phyloP scores from a whole-genome alignment of 2,113 vertebrate species.

The Etheostoma cragini region DNA sequence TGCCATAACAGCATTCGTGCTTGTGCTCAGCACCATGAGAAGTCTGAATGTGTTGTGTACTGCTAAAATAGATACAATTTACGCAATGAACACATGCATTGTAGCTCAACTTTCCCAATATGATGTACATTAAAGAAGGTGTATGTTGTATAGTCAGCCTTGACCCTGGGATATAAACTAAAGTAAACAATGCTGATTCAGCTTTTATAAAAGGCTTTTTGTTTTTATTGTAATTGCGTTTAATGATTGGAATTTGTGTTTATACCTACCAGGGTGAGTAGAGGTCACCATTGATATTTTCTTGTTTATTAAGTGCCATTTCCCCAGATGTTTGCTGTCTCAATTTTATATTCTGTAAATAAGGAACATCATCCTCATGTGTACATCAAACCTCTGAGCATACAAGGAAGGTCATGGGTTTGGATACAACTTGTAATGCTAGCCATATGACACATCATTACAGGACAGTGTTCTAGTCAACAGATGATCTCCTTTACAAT shows the following conservation, averaged over 20 bases:
- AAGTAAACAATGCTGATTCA: neutral
- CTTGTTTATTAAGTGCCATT: constrained; percentile 1
- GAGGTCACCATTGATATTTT: neutral
- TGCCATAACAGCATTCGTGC: neutral
- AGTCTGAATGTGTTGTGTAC: neutral
- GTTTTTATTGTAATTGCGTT: neutral
- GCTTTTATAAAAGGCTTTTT: neutral
- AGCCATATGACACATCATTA: constrained; percentile 4
- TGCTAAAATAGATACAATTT: neutral
- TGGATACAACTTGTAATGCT: neutral
- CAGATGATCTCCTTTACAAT: neutral
- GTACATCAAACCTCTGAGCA: neutral
- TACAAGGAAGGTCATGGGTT: constrained; percentile 8
- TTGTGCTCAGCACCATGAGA: neutral
- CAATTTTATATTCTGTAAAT: constrained; percentile 1
- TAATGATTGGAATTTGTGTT: neutral
- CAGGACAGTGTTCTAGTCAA: constrained; percentile 8
- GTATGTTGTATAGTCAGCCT: neutral
- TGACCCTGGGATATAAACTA: neutral
- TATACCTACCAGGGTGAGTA: neutral
- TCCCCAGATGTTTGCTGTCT: neutral
- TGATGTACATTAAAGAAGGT: neutral
- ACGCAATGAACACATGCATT: neutral
- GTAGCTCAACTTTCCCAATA: neutral
- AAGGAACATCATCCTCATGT: neutral